Conservation (phyloP, 2,797 vertebrate species). For the Falco rusticolus region DNA sequence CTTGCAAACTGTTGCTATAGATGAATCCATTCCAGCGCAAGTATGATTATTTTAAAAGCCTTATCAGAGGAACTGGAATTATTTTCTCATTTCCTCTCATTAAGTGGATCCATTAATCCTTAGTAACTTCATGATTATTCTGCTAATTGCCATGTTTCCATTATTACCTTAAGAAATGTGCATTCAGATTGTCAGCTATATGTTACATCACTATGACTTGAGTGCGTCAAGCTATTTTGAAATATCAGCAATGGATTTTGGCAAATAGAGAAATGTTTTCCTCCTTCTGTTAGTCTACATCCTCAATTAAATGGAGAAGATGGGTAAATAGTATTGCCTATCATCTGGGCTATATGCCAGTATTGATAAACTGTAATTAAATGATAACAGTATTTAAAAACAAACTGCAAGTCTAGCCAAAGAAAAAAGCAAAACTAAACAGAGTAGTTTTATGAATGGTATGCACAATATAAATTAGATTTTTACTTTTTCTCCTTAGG, state of each 20-base stretch:
- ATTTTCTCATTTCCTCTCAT: conserved; percentile 29
- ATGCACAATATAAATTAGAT: neutral
- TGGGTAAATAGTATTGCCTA: neutral
- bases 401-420: neutral
- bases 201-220: neutral
- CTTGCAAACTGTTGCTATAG: neutral
- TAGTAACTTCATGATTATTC: neutral
- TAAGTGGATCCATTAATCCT: conserved; percentile 17
- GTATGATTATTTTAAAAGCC: neutral
- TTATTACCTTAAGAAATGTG: neutral
- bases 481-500: neutral
- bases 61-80: conserved; percentile 10
- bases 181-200: neutral
- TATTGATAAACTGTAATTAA: conserved; percentile 19
- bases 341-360: neutral
- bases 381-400: conserved; percentile 1
- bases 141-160: neutral
- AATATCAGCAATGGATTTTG: neutral
- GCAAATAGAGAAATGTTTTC: neutral
- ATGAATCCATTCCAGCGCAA: neutral
- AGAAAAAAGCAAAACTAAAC: neutral
- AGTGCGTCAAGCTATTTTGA: neutral
- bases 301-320: neutral
- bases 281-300: neutral
- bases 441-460: neutral